phyloP scores from a whole-genome alignment of 1,140 invertebrate genomes.

The Octopus sinensis region DNA sequence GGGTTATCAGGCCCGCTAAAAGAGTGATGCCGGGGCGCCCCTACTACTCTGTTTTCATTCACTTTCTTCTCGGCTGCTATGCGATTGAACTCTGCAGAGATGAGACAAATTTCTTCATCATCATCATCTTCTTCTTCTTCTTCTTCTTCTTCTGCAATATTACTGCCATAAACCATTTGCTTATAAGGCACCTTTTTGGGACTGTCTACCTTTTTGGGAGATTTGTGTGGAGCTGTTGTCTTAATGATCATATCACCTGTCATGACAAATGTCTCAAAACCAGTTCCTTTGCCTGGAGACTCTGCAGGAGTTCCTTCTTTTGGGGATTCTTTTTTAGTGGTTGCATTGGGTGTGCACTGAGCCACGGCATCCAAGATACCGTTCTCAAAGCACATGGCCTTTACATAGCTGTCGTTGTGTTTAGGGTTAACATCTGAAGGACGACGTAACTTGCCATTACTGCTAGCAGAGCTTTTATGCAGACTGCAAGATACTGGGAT shows the following conservation, averaged over 20 bases:
- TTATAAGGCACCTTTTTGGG: slow-evolving; percentile 7
- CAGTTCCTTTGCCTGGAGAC: slow-evolving; percentile 35
- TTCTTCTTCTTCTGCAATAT: background rate
- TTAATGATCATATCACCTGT: slow-evolving; percentile 56
- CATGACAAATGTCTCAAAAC: slow-evolving; percentile 57
- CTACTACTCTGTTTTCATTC: background rate
- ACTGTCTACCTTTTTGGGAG: slow-evolving; percentile 15
- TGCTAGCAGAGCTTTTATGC: slow-evolving; percentile 1
- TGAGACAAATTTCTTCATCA: background rate
- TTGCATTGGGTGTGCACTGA: slow-evolving; percentile 3
- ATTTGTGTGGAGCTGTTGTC: slow-evolving; percentile 45
- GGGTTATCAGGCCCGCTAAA: slow-evolving; percentile 8
- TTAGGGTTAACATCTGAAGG: background rate
- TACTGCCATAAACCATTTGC: background rate
- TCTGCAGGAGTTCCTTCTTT: slow-evolving; percentile 6
- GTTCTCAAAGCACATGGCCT: slow-evolving; percentile 27
- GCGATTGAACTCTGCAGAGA: slow-evolving; percentile 12
- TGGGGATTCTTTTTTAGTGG: background rate
- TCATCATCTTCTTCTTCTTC: background rate
- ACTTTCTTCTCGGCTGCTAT: background rate
- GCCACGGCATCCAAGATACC: slow-evolving; percentile 25
- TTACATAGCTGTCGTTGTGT: slow-evolving; percentile 15
- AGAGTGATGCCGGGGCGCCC: background rate
- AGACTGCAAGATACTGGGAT: slow-evolving; percentile 30
- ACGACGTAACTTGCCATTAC: slow-evolving; percentile 1